Conservation (phyloP, 2,113 vertebrate species). For the Poeciliopsis turrubarensis region DNA sequence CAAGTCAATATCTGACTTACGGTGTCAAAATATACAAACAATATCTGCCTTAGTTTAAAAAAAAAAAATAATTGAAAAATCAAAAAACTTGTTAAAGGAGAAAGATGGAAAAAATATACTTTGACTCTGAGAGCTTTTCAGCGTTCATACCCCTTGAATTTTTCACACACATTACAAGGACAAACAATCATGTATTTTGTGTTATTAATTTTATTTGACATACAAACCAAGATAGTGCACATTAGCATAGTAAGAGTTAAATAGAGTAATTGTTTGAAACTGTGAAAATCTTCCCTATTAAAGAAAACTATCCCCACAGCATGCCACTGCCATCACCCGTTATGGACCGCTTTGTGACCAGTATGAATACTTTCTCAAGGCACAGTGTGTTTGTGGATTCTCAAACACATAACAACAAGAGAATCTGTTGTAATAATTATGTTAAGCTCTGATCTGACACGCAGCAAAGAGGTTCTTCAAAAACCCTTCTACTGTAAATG, state of each 20-base stretch:
- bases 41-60: constrained; percentile 21
- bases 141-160: neutral
- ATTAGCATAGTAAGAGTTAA: too few species aligned
- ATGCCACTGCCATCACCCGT: neutral
- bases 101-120: neutral
- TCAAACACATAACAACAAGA: neutral
- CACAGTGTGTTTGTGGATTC: too few species aligned
- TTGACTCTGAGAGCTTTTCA: neutral
- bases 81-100: neutral
- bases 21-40: constrained; percentile 3
- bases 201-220: neutral
- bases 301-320: neutral
- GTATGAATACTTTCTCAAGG: too few species aligned
- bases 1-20: too few species aligned
- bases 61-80: neutral
- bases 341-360: too few species aligned
- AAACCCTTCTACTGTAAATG: neutral
- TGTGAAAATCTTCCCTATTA: neutral
- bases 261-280: neutral
- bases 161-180: neutral
- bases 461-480: neutral
- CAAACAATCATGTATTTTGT: neutral
- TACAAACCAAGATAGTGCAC: neutral
- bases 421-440: neutral
- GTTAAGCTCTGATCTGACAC: neutral